Evolutionary conservation across 1,140 invertebrate species (phyloP).

Genomic region (Papilio polytes): DNA sequence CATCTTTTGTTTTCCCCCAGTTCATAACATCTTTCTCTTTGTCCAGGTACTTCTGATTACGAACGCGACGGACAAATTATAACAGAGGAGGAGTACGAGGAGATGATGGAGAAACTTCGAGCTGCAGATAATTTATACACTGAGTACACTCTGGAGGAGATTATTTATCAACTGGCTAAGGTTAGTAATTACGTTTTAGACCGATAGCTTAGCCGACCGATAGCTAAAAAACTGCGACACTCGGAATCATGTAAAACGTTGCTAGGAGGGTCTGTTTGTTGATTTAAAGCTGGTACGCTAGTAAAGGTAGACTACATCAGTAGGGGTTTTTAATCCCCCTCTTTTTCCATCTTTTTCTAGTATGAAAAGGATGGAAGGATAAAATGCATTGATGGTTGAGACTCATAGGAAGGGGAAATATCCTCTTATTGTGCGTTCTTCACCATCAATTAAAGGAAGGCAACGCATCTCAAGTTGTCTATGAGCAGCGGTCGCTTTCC

Average conservation of each 20-base stretch:
- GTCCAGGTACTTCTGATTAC: conserved; percentile 74
- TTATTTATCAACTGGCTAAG: conserved; percentile 90
- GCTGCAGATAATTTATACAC: conserved; percentile 88
- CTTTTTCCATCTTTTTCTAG: too few species aligned
- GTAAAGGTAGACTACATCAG: not conserved
- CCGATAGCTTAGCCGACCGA: not conserved
- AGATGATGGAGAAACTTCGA: conserved; percentile 85
- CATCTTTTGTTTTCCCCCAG: too few species aligned
- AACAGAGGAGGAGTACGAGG: conserved; percentile 84
- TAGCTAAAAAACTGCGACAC: not conserved
- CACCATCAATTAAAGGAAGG: too few species aligned
- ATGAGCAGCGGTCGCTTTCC: too few species aligned
- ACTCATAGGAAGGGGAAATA: too few species aligned
- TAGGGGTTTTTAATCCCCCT: too few species aligned
- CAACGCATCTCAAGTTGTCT: too few species aligned
- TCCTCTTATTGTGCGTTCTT: too few species aligned
- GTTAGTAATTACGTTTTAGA: conserved; percentile 60
- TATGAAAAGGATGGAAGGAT: too few species aligned
- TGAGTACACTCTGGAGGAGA: conserved; percentile 89
- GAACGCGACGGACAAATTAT: conserved; percentile 73
- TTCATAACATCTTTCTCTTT: too few species aligned
- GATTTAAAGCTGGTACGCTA: not conserved
- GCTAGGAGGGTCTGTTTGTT: not conserved
- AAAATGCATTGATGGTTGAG: too few species aligned
- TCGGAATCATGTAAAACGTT: not conserved